Evolutionary conservation across 2,113 vertebrate species (phyloP).

Genomic region (Clarias macrocephalus): DNA sequence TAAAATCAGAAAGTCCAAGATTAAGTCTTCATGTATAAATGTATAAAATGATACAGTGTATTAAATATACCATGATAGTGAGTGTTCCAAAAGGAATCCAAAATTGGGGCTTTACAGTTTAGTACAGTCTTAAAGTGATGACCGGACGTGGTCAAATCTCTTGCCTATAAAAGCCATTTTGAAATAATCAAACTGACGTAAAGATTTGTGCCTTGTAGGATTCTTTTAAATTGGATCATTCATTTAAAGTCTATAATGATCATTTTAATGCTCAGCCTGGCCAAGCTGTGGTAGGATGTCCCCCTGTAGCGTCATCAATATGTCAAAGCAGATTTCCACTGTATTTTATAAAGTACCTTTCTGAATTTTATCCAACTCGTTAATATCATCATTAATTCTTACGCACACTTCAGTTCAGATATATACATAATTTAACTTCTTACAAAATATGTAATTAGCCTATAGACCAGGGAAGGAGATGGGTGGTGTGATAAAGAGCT

Average conservation of each 20-base stretch:
- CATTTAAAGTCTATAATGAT: constrained; percentile 27
- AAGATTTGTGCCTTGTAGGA: constrained; percentile 13
- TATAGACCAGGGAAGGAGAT: background rate
- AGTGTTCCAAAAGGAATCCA: background rate
- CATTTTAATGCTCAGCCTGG: constrained; percentile 18
- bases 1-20: background rate
- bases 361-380: constrained; percentile 17
- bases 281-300: background rate
- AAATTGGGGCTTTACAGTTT: background rate
- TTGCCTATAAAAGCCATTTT: too few relatives aligned
- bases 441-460: constrained; percentile 43
- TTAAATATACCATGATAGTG: background rate
- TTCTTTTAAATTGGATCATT: constrained; percentile 32
- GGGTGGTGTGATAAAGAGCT: constrained; percentile 45
- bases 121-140: too few relatives aligned
- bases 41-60: constrained; percentile 5
- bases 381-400: constrained; percentile 28
- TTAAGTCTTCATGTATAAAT: background rate
- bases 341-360: constrained; percentile 18
- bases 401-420: constrained; percentile 19
- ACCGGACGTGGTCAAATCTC: too few relatives aligned
- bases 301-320: constrained; percentile 24
- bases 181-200: too few relatives aligned
- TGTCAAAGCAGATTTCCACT: constrained; percentile 35
- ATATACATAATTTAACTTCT: constrained; percentile 18